phyloP scores from a whole-genome alignment of 1,140 invertebrate species.

The Aphelenchoides fujianensis region DNA sequence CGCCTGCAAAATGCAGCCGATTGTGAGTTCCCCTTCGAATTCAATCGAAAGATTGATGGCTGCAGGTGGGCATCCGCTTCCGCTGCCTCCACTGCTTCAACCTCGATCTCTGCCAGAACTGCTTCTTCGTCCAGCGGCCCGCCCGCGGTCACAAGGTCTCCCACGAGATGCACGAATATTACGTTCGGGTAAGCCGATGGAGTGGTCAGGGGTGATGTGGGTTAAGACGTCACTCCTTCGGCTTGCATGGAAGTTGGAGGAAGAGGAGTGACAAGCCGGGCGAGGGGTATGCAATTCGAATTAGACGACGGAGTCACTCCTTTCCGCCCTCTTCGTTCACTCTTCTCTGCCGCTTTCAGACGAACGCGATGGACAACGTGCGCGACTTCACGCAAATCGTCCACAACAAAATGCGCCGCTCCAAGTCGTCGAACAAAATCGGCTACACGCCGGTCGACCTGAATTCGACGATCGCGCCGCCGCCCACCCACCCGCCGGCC shows the following conservation, averaged over 20 bases:
- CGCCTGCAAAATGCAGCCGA: constrained; percentile 96
- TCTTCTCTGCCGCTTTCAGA: constrained; percentile 67
- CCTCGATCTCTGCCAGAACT: constrained; percentile 98
- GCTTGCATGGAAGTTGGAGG: neutral
- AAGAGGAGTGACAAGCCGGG: neutral
- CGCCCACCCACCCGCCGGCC: neutral
- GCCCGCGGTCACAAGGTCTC: constrained; percentile 95
- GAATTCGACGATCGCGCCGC: neutral
- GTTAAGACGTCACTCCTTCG: too few species aligned
- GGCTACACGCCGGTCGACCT: constrained; percentile 84
- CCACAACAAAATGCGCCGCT: constrained; percentile 84
- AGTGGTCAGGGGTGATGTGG: too few species aligned
- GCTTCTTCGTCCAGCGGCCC: constrained; percentile 94
- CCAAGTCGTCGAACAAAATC: constrained; percentile 65
- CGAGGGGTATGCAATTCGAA: neutral
- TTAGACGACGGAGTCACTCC: neutral
- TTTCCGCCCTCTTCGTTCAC: neutral
- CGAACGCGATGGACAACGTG: constrained; percentile 94
- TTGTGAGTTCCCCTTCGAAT: too few species aligned
- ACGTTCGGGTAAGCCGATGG: constrained; percentile 76
- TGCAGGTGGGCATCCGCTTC: constrained; percentile 91
- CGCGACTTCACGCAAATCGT: constrained; percentile 92
- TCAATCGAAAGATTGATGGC: too few species aligned
- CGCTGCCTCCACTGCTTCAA: constrained; percentile 98
- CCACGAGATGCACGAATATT: constrained; percentile 99